phyloP scores from a whole-genome alignment of 2,797 vertebrate genomes.

The Neomorphus geoffroyi region DNA sequence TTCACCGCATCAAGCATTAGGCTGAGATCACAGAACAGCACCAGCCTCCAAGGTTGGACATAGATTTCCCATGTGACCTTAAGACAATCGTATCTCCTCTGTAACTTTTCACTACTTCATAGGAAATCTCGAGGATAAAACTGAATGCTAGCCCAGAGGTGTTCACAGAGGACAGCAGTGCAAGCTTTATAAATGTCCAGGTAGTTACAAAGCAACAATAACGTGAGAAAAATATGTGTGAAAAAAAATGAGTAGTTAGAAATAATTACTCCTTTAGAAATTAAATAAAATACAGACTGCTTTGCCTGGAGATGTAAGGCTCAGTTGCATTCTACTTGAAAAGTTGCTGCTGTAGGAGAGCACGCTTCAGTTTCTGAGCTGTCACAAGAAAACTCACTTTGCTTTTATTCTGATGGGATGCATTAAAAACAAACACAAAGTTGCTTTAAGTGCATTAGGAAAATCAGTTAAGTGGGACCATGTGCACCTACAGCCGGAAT shows the following conservation, averaged over 20 bases:
- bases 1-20: neutral
- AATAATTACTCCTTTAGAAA: neutral
- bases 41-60: neutral
- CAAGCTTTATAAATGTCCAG: neutral
- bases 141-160: neutral
- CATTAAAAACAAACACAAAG: constrained; percentile 21
- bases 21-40: neutral
- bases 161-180: neutral
- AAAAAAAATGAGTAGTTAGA: neutral
- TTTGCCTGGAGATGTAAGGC: neutral
- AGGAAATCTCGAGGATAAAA: neutral
- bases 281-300: neutral
- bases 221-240: neutral
- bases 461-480: constrained; percentile 34
- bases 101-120: neutral
- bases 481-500: neutral
- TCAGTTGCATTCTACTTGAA: neutral
- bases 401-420: neutral
- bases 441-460: neutral
- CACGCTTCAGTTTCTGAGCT: neutral
- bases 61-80: neutral
- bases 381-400: neutral
- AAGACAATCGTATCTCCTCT: neutral
- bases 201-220: neutral
- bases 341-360: neutral